Base-by-base conservation (phyloP, 1,140 invertebrate species). In the Monochamus saltuarius region DNA sequence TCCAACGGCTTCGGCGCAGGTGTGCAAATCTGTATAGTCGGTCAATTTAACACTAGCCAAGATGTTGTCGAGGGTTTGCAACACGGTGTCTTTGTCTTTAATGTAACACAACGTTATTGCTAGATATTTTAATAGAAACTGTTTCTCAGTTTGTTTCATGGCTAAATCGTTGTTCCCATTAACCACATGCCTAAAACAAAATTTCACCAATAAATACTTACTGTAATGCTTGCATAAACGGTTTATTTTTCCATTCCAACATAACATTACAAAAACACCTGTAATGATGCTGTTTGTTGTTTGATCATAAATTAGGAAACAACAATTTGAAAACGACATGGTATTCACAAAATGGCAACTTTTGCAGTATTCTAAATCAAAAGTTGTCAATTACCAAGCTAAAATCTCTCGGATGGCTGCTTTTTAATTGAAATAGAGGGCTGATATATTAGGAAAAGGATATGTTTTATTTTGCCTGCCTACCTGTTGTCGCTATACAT, bases 1-100 rank as follows among this genome's bases (percentile, higher is more conserved):
- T 1, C 92, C 94, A 46, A 94, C 77, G 2, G 91, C 87, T 69
- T 87, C 78, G n/a, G 90, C 88, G 59, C 75, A 86, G 74, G 81
- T 70, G 83, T 82, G 62, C 79, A 81, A 70, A 50, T 88, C 87
- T 43, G 80, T 77, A 59, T 84, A 77, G 38, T 82, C 83, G 51
- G 82, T 82, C 47, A 87, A 83, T 68, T 84, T 84, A 10, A 87
- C 78, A 37, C 82, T 80, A 35, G 80, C 75, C 54, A 89, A 79
- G 38, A 89, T 84, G 19, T 82, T 77, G 68, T 89, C 87, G 13
- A 91, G 71, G 16, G 83, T 80, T 64, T 84, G 82, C 59, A 82
- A 81, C 2, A 89, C 82, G 57, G 84, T 82, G 16, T 84, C 81
- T 58, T 84, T 84, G 68, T 88, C 86, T 17, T 81, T 80, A 59